Percentiles rank a stretch among this genome's conserved stretches.
Conservation (phyloP, 2,797 vertebrate genomes). For the Dendrocincla tyrannina region DNA sequence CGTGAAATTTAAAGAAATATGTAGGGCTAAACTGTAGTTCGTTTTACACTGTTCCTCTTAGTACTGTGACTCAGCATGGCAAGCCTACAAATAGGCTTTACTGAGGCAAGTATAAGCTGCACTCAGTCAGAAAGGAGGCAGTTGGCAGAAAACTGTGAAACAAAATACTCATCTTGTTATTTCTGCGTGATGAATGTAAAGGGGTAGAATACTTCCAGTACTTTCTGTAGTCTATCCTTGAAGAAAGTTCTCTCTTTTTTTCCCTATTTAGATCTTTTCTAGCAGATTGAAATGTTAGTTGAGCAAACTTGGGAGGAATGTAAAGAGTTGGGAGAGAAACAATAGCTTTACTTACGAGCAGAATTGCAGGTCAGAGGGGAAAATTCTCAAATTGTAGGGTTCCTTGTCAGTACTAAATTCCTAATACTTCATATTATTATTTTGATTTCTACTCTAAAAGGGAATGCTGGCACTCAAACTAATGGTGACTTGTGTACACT, state of each 20-base stretch:
- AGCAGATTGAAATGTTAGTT: constrained; percentile 2
- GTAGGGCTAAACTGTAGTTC: background rate
- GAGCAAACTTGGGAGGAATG: constrained; percentile 9
- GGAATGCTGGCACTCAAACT: background rate
- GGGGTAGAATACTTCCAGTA: background rate
- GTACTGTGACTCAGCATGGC: background rate
- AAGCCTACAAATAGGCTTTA: background rate
- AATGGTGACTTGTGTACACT: background rate
- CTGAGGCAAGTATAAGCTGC: background rate
- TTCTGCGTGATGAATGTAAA: background rate
- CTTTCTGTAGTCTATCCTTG: background rate
- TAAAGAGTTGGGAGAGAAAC: constrained; percentile 35
- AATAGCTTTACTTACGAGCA: constrained; percentile 4
- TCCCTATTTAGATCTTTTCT: background rate
- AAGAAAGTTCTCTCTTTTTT: background rate
- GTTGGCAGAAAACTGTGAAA: background rate
- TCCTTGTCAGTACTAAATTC: constrained; percentile 1
- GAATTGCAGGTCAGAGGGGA: constrained; percentile 37
- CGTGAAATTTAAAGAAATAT: background rate
- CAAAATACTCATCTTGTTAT: background rate
- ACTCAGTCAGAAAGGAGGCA: background rate
- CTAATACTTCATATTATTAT: background rate
- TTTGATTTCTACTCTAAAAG: background rate
- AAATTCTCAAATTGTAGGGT: constrained; percentile 2
- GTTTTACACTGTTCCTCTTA: background rate